Percentiles rank a stretch among this genome's conserved stretches.
Evolutionary conservation across 2,888 invertebrate genomes (phyloP).

Genomic region (Eueremaeus valkanovi): DNA sequence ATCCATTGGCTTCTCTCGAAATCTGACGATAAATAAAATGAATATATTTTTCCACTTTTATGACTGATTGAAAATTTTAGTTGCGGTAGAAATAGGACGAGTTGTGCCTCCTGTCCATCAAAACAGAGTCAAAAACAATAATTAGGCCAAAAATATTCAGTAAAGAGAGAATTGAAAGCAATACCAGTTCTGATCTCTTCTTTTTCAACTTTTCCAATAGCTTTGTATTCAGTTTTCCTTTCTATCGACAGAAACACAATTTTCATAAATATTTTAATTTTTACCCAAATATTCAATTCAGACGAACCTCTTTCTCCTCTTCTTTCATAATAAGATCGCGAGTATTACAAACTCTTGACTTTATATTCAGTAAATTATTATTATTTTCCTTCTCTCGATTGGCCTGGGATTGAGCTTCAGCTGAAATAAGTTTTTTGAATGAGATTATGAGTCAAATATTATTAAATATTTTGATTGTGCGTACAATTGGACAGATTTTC

Average conservation of each 20-base stretch:
- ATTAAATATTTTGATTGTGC: not conserved
- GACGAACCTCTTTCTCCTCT: slow-evolving; percentile 61
- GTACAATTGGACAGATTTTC: not conserved
- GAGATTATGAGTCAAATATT: not conserved
- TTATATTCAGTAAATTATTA: slow-evolving; percentile 54
- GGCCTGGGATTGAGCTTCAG: too few relatives aligned
- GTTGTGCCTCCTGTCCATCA: slow-evolving; percentile 64
- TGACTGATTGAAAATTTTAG: slow-evolving; percentile 76
- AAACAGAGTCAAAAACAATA: not conserved
- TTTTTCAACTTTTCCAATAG: slow-evolving; percentile 74
- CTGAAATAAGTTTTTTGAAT: not conserved
- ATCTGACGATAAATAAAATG: slow-evolving; percentile 85
- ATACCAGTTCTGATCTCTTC: slow-evolving; percentile 72
- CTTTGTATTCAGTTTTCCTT: slow-evolving; percentile 43
- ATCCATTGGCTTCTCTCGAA: slow-evolving; percentile 92
- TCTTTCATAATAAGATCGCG: slow-evolving; percentile 78
- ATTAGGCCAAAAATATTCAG: not conserved
- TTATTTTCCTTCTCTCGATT: slow-evolving; percentile 53
- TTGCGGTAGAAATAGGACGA: slow-evolving; percentile 85
- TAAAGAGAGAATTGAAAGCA: slow-evolving; percentile 20
- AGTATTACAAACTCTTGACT: slow-evolving; percentile 67
- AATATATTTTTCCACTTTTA: slow-evolving; percentile 50
- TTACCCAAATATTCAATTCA: not conserved
- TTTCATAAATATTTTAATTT: not conserved
- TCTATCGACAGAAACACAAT: not conserved